These are phyloP conservation scores for Aphaenogaster rudis DNA, from an alignment of 1,140 invertebrate genomes.

Conservation along the genomic window DNA sequence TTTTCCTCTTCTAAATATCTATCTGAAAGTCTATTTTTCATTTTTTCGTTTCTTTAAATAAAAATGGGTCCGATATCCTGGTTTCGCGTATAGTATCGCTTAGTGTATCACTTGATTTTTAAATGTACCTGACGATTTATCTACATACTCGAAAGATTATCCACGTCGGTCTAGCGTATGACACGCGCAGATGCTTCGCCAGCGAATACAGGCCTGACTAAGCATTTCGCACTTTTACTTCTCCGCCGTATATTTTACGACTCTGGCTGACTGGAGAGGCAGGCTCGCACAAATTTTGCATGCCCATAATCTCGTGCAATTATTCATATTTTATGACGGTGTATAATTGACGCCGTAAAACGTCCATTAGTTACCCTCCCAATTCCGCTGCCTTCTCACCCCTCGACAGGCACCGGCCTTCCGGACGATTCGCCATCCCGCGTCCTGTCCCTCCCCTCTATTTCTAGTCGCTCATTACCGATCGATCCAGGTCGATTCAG, in stretches of 20 bases:
- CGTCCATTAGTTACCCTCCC: conserved; percentile 83
- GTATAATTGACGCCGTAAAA: conserved; percentile 84
- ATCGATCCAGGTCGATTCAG: conserved; percentile 67
- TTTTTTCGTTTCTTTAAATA: not conserved
- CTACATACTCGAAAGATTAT: conserved; percentile 4
- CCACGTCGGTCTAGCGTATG: not conserved
- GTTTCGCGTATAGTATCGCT: not conserved
- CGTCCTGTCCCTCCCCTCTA: not conserved
- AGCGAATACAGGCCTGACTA: conserved; percentile 12
- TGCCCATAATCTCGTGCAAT: conserved; percentile 80
- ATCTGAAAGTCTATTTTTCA: not conserved
- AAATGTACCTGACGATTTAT: not conserved
- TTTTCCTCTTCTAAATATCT: not conserved
- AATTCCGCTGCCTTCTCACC: conserved; percentile 61
- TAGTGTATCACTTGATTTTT: not conserved
- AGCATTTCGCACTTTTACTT: conserved; percentile 59
- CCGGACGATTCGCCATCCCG: conserved; percentile 55
- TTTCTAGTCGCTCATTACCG: not conserved
- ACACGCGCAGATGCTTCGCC: conserved; percentile 23
- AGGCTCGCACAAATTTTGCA: conserved; percentile 73
- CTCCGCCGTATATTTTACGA: conserved; percentile 72
- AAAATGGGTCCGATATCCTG: not conserved
- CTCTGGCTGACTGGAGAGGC: conserved; percentile 44
- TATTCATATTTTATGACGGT: conserved; percentile 84
- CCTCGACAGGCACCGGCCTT: conserved; percentile 38